Conservation (phyloP, 1,140 invertebrate genomes). For the Caenorhabditis brenneri region DNA sequence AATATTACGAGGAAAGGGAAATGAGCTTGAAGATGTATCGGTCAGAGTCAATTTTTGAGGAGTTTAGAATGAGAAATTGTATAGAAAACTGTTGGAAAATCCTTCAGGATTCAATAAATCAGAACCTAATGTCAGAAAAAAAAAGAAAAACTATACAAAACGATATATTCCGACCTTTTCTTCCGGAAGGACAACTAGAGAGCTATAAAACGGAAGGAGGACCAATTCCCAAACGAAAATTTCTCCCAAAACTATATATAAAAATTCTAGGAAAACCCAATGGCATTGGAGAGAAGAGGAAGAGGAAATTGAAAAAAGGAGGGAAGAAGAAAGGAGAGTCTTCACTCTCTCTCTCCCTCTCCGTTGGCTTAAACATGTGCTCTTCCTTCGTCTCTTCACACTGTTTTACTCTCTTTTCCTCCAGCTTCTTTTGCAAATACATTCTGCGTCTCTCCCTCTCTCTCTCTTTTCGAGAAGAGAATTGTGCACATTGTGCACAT, state of each 20-base stretch:
- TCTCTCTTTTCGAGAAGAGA: neutral
- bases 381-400: neutral
- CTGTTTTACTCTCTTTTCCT: neutral
- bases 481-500: neutral
- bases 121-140: too few relatives aligned
- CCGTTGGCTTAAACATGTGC: neutral
- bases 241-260: neutral
- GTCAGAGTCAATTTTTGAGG: too few relatives aligned
- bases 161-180: too few relatives aligned
- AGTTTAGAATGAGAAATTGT: too few relatives aligned
- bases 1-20: too few relatives aligned
- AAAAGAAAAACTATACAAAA: too few relatives aligned
- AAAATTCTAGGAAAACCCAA: neutral
- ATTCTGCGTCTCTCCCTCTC: neutral
- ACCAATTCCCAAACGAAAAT: neutral
- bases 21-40: too few relatives aligned
- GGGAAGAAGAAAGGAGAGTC: neutral
- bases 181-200: too few relatives aligned
- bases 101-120: too few relatives aligned
- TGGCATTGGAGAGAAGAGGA: neutral
- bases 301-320: constrained; percentile 7
- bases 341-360: neutral
- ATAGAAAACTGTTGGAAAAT: too few relatives aligned
- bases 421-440: neutral
- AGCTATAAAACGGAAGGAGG: too few relatives aligned